These are phyloP conservation scores for Notarius lentiginosus DNA, from an alignment of 2,113 vertebrate species.

Conservation along the genomic window DNA sequence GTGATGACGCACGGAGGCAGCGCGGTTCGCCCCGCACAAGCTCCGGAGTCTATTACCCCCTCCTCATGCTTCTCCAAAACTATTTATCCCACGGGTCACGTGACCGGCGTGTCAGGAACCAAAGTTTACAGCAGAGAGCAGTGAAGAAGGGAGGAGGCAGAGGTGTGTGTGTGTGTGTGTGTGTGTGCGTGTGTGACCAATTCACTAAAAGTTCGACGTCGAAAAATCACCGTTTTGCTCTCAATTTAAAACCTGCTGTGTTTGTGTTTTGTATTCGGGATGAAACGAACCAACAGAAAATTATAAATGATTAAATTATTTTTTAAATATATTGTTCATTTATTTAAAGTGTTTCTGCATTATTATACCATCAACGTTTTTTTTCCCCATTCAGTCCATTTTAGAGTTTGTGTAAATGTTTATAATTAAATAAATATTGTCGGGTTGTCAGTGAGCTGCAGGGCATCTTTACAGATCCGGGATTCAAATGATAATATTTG, in stretches of 20 bases:
- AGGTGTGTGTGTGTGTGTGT: slow-evolving; percentile 9
- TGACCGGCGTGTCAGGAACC: slow-evolving; percentile 71
- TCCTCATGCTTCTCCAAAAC: slow-evolving; percentile 64
- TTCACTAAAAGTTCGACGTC: neutral
- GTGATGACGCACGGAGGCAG: slow-evolving; percentile 58
- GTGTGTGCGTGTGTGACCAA: neutral
- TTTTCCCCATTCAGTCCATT: neutral
- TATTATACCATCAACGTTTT: neutral
- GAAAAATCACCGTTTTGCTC: neutral
- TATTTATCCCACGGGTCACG: slow-evolving; percentile 79
- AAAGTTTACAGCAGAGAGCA: slow-evolving; percentile 45
- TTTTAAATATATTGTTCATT: too few relatives aligned
- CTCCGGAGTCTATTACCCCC: slow-evolving; percentile 63
- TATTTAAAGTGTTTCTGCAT: neutral
- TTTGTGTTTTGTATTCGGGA: neutral
- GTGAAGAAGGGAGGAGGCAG: slow-evolving; percentile 21
- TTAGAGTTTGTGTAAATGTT: neutral
- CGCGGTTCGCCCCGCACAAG: slow-evolving; percentile 51
- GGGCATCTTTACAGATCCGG: neutral
- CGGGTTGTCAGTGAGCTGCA: neutral
- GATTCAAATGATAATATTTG: neutral
- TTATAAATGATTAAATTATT: too few relatives aligned
- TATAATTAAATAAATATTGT: neutral
- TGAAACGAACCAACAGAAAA: neutral
- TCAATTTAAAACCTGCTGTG: neutral